phyloP scores from a whole-genome alignment of 2,113 vertebrate genomes.

The Indicator maculatus region DNA sequence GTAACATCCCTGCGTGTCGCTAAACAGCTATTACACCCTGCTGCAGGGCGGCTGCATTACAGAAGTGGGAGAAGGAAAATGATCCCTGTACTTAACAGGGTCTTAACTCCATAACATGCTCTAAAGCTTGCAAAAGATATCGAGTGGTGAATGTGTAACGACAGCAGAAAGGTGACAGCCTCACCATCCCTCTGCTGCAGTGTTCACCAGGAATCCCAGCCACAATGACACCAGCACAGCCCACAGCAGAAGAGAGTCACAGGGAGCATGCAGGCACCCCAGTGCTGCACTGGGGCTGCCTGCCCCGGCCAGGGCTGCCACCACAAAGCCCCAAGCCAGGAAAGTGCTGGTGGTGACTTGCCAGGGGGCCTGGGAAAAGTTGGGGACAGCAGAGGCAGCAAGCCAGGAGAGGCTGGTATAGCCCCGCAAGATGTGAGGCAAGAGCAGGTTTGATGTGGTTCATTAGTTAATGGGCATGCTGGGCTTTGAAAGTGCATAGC shows the following conservation, averaged over 20 bases:
- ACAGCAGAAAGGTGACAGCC: neutral
- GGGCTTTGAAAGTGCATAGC: neutral
- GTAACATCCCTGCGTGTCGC: neutral
- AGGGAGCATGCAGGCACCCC: accelerated
- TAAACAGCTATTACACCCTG: constrained; percentile 25
- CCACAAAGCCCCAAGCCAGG: neutral
- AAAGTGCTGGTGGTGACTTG: neutral
- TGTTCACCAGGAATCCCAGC: neutral
- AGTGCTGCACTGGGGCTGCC: neutral
- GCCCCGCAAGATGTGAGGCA: accelerated
- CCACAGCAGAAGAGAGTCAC: neutral
- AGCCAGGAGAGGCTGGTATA: neutral
- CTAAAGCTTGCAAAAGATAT: constrained; percentile 22
- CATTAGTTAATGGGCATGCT: neutral
- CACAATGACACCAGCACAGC: neutral
- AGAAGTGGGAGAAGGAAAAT: constrained; percentile 43
- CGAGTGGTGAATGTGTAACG: neutral
- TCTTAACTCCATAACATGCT: neutral
- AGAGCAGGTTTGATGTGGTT: neutral
- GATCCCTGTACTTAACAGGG: constrained; percentile 48
- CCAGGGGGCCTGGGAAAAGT: neutral
- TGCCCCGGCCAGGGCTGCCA: neutral
- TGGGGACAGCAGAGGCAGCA: neutral
- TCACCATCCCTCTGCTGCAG: neutral
- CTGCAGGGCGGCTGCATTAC: neutral